A percentile compares a stretch with the other conserved stretches of the same genome.
phyloP scores from a whole-genome alignment of 1,140 invertebrate genomes.

The Drosophila guanche region DNA sequence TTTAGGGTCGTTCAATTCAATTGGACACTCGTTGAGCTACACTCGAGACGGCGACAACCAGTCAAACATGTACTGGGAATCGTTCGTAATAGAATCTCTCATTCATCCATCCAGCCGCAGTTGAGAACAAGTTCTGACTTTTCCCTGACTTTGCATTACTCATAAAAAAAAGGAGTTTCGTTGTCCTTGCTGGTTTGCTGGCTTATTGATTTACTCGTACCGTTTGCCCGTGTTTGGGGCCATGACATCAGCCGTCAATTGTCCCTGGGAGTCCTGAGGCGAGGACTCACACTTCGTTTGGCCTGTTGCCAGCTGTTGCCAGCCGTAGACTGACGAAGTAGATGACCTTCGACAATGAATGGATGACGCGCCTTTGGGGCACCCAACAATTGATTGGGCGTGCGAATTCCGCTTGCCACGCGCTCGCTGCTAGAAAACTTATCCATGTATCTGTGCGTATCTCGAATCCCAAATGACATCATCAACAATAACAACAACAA shows the following conservation, averaged over 20 bases:
- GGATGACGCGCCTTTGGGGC: slow-evolving; percentile 18
- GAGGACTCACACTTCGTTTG: slow-evolving; percentile 46
- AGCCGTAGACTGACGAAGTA: slow-evolving; percentile 11
- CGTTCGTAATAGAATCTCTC: not conserved
- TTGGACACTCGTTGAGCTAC: slow-evolving; percentile 45
- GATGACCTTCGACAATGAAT: slow-evolving; percentile 62
- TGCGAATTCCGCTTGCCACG: slow-evolving; percentile 49
- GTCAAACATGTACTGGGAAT: no score
- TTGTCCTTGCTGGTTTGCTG: slow-evolving; percentile 20
- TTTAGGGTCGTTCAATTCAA: slow-evolving; percentile 68
- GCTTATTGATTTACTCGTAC: slow-evolving; percentile 40
- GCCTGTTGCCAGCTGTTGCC: slow-evolving; percentile 44
- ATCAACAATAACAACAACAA: slow-evolving; percentile 45
- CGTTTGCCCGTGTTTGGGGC: slow-evolving; percentile 9
- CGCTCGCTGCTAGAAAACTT: slow-evolving; percentile 4
- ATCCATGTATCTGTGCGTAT: slow-evolving; percentile 21
- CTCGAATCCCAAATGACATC: slow-evolving; percentile 59
- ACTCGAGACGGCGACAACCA: slow-evolving; percentile 15
- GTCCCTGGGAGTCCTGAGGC: slow-evolving; percentile 7
- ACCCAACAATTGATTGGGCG: slow-evolving; percentile 42
- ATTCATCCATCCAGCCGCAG: no score
- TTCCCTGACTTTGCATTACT: slow-evolving; percentile 27
- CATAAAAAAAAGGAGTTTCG: slow-evolving; percentile 11
- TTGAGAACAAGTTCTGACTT: not conserved
- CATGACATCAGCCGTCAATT: slow-evolving; percentile 41